A percentile compares a stretch with the other conserved stretches of the same genome.
Evolutionary conservation across 2,113 vertebrate species (phyloP).

Genomic region (Sylvia atricapilla): DNA sequence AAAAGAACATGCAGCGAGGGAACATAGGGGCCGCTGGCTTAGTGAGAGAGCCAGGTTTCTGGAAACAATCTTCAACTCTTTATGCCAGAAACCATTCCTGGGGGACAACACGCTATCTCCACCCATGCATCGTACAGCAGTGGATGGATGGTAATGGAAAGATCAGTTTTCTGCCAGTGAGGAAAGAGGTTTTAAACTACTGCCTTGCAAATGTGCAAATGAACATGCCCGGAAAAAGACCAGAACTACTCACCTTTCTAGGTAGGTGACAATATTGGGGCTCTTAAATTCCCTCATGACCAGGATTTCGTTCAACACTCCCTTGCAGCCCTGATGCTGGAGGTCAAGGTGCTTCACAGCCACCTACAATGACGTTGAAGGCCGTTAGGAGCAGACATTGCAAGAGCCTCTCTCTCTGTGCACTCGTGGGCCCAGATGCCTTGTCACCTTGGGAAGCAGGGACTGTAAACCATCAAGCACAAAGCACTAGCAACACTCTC

Average conservation of each 20-base stretch:
- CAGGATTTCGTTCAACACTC: slow-evolving; percentile 92
- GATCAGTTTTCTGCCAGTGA: background rate
- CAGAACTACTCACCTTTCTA: slow-evolving; percentile 86
- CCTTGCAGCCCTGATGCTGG: slow-evolving; percentile 91
- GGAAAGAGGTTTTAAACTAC: background rate
- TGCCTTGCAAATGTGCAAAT: background rate
- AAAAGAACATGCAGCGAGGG: background rate
- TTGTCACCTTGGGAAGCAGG: background rate
- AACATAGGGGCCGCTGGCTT: background rate
- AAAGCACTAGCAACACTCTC: background rate
- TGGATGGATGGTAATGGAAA: background rate
- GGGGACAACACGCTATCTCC: background rate
- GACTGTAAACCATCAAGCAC: background rate
- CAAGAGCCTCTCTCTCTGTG: background rate
- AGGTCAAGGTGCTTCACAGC: slow-evolving; percentile 96
- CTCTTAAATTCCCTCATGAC: slow-evolving; percentile 98
- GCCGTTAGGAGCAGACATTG: background rate
- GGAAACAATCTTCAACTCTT: background rate
- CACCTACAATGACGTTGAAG: slow-evolving; percentile 77
- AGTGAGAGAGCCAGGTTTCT: background rate
- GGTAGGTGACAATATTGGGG: slow-evolving; percentile 94
- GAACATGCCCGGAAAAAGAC: fast-evolving
- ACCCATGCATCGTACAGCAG: background rate
- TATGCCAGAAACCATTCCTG: background rate
- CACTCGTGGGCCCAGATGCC: fast-evolving